Evolutionary conservation across 2,888 invertebrate species (phyloP), one percentile per base, ranked within the genome.

Genomic region (Dryocosmus kuriphilus): DNA sequence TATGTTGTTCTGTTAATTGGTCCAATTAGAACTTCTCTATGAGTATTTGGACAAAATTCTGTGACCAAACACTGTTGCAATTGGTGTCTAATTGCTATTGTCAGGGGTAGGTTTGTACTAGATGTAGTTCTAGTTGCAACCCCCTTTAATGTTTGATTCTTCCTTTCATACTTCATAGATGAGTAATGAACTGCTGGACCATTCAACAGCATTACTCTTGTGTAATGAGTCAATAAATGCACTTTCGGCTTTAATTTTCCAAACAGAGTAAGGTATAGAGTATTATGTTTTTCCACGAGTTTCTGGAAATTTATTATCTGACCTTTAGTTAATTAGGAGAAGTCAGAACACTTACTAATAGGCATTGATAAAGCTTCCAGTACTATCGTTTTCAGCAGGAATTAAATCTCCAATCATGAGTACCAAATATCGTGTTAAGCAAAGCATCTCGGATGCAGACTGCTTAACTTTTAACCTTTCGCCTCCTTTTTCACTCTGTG

Each of bases 121-220:
- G 67, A 79, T 32, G 67, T 32, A 67, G 73, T 79, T 67, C 61
- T 65, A 57, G 41, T 24, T 19, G 78, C 79, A 61, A 63, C 60
- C 61, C 79, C 79, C 77, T 82, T 81, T 16, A 82, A 41, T 38
- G 74, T 60, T 74, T 73, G 76, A 32, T 78, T 81, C 35, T 78
- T 78, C 14, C 73, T 71, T 76, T 81, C 77, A 46, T 38, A 80
- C 73, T 65, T 77, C 74, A 82, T 67, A n/a, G n/a, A n/a, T n/a
- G n/a, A n/a, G n/a, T n/a, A n/a, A n/a, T 77, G 74, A 38, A 77
- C 46, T 30, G 76, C 76, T 22, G 80, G 78, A 27, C 81, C 78
- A 75, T 73, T 67, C 32, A 78, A 67, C 27, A 65, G 32, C 65
- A 80, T 80, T 8, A 67, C 51, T 63, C 71, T 76, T 16, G 55